phyloP scores from a whole-genome alignment of 2,797 vertebrate species.

The Macroramphosus scolopax region DNA sequence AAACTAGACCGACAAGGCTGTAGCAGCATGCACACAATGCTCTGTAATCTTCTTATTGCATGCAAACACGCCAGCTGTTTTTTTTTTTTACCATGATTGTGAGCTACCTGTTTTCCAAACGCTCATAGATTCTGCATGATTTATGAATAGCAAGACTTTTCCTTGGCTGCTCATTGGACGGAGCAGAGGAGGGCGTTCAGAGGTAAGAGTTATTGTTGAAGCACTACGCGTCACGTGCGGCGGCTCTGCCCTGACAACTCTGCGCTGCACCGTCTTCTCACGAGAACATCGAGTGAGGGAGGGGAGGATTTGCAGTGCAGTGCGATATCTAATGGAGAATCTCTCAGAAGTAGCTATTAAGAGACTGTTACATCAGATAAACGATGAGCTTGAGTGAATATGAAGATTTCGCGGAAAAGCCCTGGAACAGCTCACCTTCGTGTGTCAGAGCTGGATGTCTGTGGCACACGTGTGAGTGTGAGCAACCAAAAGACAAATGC shows the following conservation, averaged over 20 bases:
- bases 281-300: constrained; percentile 60
- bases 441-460: constrained; percentile 7
- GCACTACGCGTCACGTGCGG: constrained; percentile 57
- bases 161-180: constrained; percentile 15
- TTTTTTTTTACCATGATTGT: neutral
- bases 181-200: constrained; percentile 50
- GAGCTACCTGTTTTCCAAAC: constrained; percentile 11
- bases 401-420: constrained; percentile 36
- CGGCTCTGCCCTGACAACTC: constrained; percentile 69
- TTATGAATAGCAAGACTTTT: constrained; percentile 14
- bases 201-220: constrained; percentile 75
- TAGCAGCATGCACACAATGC: constrained; percentile 52
- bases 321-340: constrained; percentile 53
- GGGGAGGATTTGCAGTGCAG: constrained; percentile 39
- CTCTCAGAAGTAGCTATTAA: constrained; percentile 57
- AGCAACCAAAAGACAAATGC: too few species aligned
- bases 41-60: constrained; percentile 47
- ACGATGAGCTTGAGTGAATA: constrained; percentile 9
- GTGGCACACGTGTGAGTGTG: neutral
- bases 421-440: neutral
- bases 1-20: constrained; percentile 75
- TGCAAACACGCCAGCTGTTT: constrained; percentile 7
- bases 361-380: constrained; percentile 53
- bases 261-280: constrained; percentile 71
- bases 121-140: neutral